Base-by-base conservation (phyloP, 2,797 vertebrate genomes). In the Pipistrellus nathusii region DNA sequence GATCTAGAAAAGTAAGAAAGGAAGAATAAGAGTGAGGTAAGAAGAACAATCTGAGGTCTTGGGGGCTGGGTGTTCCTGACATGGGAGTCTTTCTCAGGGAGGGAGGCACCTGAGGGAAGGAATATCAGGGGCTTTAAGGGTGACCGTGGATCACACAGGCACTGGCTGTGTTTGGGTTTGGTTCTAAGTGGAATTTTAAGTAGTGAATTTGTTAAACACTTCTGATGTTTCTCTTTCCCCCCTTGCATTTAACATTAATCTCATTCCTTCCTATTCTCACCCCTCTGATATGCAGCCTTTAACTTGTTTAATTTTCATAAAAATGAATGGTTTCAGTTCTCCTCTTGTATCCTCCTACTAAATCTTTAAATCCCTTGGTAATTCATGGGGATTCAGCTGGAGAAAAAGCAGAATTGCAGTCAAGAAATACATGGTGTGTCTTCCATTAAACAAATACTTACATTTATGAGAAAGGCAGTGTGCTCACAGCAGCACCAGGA, bases 321-420 rank as follows among this genome's bases (percentile, higher is more conserved):
- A 66, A 96, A 53, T 32, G 46, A 88, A 48, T 76, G 44, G 35
- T 72, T 91, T 87, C 30, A 27, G 12, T 8, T 83, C 83, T 92
- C 27, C 27, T 73, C 30, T 48, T 71, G 12, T 44, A 25, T 53
- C 18, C 14, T 69, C 38, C 38, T 94, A n/a, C 38, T 73, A 46
- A 62, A 35, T 87, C n/a, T 85, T 59, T 55, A 81, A 90, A 81
- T 84, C 48, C 27, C 30, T 62, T 48, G 57, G 13, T 68, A 59
- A 88, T 89, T 94, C 27, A 30, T 27, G 46, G 76, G 90, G 32
- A 81, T 76, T 23, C 14, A 80, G 35, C 30, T 27, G 66, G 68
- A 83, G 57, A 69, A 89, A 94, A 91, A 78, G 46, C 59, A 82
- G 41, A 83, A 75, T 38, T 95, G 38, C 20, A 69, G 21, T 59